Percentiles rank a stretch among this genome's conserved stretches.
Conservation (phyloP, 2,888 invertebrate genomes). For the Oxytorus armatus region DNA sequence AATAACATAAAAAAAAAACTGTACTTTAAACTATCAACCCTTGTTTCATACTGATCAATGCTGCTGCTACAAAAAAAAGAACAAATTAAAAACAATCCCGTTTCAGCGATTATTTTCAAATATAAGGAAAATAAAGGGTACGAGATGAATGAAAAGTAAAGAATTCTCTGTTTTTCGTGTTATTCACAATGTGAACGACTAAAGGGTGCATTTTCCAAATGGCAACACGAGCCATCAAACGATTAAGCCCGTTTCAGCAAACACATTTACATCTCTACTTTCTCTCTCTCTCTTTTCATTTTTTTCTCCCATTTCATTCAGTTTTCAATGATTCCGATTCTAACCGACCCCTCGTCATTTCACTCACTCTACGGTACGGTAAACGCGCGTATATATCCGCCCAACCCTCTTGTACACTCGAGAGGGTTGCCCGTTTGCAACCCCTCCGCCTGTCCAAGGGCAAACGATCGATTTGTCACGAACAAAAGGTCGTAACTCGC, state of each 20-base stretch:
- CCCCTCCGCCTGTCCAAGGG: background rate
- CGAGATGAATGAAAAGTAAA: background rate
- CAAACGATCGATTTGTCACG: constrained; percentile 5
- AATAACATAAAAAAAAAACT: background rate
- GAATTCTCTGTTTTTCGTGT: too few relatives aligned
- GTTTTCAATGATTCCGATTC: constrained; percentile 45
- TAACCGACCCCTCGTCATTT: constrained; percentile 4
- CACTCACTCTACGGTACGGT: background rate
- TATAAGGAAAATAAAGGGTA: background rate
- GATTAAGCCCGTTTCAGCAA: background rate
- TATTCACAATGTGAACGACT: background rate
- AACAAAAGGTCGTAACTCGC: constrained; percentile 18
- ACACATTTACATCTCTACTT: too few relatives aligned
- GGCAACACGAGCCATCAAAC: background rate
- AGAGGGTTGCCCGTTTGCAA: background rate
- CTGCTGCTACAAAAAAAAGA: too few relatives aligned
- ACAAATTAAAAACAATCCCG: background rate
- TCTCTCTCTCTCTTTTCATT: too few relatives aligned
- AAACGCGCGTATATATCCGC: background rate
- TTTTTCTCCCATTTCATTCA: background rate
- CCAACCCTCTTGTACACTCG: constrained; percentile 1
- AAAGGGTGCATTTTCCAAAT: constrained; percentile 16
- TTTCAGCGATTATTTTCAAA: background rate
- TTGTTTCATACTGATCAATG: background rate
- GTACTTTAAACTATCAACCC: background rate